Percentiles rank a stretch among this genome's conserved stretches.
These are phyloP conservation scores for Phymastichus coffea DNA, from an alignment of 1,140 invertebrate species.

Conservation along the genomic window DNA sequence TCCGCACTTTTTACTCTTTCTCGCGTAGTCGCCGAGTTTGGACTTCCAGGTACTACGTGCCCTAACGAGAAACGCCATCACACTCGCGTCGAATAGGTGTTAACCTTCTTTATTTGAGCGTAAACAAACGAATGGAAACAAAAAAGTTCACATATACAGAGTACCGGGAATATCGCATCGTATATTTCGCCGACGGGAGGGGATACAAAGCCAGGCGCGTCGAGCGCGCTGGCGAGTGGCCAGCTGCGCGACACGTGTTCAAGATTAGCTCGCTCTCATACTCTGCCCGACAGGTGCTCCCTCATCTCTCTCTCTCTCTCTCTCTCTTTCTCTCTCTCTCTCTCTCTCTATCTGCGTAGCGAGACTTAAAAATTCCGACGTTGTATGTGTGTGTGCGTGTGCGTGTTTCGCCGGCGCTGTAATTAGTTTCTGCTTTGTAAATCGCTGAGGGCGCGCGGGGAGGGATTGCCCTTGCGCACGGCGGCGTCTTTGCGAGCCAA, in stretches of 20 bases:
- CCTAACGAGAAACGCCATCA: slow-evolving; percentile 1
- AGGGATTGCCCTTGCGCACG: slow-evolving; percentile 39
- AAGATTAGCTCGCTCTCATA: slow-evolving; percentile 53
- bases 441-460: background rate
- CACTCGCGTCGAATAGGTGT: too few species aligned
- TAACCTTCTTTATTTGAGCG: too few species aligned
- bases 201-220: slow-evolving; percentile 40
- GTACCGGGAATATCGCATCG: too few species aligned
- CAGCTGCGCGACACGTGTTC: slow-evolving; percentile 53
- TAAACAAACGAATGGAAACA: too few species aligned
- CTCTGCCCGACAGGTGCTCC: slow-evolving; percentile 51
- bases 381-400: background rate
- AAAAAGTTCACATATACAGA: too few species aligned
- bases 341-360: too few species aligned
- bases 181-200: too few species aligned
- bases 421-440: background rate
- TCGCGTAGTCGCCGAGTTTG: background rate
- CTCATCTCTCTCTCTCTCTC: slow-evolving; percentile 6
- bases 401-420: background rate
- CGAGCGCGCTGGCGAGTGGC: background rate
- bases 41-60: slow-evolving; percentile 7
- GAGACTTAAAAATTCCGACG: too few species aligned
- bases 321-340: too few species aligned
- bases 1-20: background rate
- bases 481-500: slow-evolving; percentile 39